Evolutionary conservation across 2,113 vertebrate species (phyloP).

Genomic region (Hippocampus zosterae): DNA sequence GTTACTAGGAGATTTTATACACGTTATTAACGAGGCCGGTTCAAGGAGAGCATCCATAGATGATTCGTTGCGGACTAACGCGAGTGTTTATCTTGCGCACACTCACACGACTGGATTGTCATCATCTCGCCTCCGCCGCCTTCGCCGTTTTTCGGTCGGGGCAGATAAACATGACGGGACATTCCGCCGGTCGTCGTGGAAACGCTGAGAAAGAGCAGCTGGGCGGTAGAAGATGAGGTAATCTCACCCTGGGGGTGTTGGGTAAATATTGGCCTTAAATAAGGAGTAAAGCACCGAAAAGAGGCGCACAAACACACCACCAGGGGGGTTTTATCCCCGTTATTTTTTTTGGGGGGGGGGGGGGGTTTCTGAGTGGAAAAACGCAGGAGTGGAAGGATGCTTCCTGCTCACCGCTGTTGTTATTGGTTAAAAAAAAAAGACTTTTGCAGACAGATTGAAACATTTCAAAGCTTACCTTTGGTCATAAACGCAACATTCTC

Average conservation of each 20-base stretch:
- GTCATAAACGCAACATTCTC: not conserved
- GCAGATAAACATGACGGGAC: conserved; percentile 86
- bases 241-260: conserved; percentile 88
- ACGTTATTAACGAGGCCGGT: not conserved
- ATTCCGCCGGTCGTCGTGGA: conserved; percentile 88
- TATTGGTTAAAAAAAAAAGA: conserved; percentile 15
- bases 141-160: conserved; percentile 81
- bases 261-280: conserved; percentile 95
- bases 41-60: not conserved
- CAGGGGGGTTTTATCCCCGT: conserved; percentile 37
- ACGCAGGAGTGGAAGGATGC: conserved; percentile 15
- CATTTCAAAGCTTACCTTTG: not conserved
- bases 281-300: conserved; percentile 79
- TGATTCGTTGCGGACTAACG: not conserved
- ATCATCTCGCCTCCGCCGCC: conserved; percentile 59
- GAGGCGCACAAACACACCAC: conserved; percentile 43
- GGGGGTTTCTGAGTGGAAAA: conserved; percentile 27
- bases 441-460: not conserved
- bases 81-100: conserved; percentile 12
- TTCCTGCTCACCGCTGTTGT: conserved; percentile 40
- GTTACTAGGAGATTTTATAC: not conserved
- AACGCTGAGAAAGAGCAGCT: conserved; percentile 92
- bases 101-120: conserved; percentile 27
- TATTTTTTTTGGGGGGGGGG: not conserved
- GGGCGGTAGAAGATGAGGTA: conserved; percentile 89